Base-by-base conservation (phyloP, 2,113 vertebrate genomes). In the Chroicocephalus ridibundus region DNA sequence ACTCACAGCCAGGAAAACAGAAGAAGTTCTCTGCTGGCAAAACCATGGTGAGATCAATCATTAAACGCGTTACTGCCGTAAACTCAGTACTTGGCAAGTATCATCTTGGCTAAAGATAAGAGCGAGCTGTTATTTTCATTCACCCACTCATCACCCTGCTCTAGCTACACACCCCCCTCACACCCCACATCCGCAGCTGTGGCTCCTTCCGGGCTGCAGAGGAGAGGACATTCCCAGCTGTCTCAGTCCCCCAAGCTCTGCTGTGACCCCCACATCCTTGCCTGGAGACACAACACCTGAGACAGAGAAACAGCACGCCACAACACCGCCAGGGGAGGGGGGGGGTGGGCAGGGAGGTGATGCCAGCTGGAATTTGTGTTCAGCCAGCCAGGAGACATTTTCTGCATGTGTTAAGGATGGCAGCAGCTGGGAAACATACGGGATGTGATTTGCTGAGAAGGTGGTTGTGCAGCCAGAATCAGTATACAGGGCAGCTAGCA, bases 301-400 rank as follows among this genome's bases (percentile, higher is more conserved):
- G 69, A 66, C 18, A 40, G 25, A 69, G 61, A 42, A 88, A 44
- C 5, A 0, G 24, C 1, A 0, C 1, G 1, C 52, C 76, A 40
- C 25, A 76, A 49, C 9, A 5, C 34, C 1, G 1, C 31, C 1
- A 0, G 49, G 36, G 71, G 42, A 38, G 18, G 13, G 11, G 2
- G 36, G 26, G 42, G 13, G 11, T 17, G 38, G 36, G 24, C 22
- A 52, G 61, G 38, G 18, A 87, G 62, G 60, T 20, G 51, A 78
- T 86, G 94, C 82, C 92, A 93, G 90, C 90, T 88, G 55, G 92
- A 90, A 81, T 78, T 60, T 58, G 54, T 12, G 68, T 52, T 90
- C 82, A 62, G 79, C 11, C 92, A 77, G 66, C 54, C 88, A 77
- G 76, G 47, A 95, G 51, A 57, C 42, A 47, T 92, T 78, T 94